Conservation (phyloP, 2,113 vertebrate species). For the Muntiacus reevesi region DNA sequence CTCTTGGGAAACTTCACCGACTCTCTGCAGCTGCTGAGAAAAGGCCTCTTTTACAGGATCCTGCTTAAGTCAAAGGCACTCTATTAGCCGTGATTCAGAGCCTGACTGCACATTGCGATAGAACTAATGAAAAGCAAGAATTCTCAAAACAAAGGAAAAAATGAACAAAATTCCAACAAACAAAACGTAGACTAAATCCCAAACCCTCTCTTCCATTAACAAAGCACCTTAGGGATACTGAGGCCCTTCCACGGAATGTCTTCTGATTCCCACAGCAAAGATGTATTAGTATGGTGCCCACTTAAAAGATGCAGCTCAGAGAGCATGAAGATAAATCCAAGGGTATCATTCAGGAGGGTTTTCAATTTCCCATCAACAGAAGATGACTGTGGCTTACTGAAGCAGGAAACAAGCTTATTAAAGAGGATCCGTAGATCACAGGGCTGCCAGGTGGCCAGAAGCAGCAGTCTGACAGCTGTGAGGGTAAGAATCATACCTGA, state of each 20-base stretch:
- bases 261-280: neutral
- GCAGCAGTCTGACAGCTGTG: no score
- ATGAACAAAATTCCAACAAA: neutral
- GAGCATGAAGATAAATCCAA: neutral
- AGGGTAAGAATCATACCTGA: neutral
- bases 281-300: no score
- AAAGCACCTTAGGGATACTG: neutral
- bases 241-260: neutral
- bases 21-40: neutral
- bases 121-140: neutral
- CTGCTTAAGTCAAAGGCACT: rapidly evolving
- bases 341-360: neutral
- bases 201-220: neutral
- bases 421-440: no score
- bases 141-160: neutral
- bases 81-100: neutral
- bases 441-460: neutral
- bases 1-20: slow-evolving; percentile 36
- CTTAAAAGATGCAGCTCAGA: neutral
- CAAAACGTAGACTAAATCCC: neutral
- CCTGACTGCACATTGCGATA: rapidly evolving
- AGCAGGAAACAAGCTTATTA: neutral
- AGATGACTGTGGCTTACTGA: neutral
- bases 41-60: neutral
- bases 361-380: neutral